Evolutionary conservation across 2,113 vertebrate species (phyloP), one percentile per base, ranked within the genome.

Genomic region (Chauna torquata): DNA sequence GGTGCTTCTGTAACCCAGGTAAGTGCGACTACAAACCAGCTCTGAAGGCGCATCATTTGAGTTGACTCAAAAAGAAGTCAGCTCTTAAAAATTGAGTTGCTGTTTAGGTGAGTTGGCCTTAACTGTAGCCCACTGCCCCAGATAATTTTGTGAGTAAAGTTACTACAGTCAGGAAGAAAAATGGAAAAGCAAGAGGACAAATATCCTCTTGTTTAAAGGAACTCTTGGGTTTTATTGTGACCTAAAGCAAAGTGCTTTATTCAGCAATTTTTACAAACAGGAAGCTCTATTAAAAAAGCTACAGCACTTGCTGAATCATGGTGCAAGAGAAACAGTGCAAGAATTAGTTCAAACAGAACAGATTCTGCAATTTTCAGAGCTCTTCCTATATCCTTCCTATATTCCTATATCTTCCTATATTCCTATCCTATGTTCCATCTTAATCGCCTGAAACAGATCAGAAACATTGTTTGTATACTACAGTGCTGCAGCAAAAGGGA

Each of bases 181-280:
- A 52, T 78, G 72, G 86, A 65, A 91, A 92, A 91, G 30, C 47
- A 69, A 45, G 57, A 92, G 91, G 96, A 84, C 57, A 93, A 95
- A 93, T 70, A 38, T 65, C 54, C 76, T 65, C n/a, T 92, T 91
- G 58, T 86, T 96, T 86, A 94, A 96, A 94, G 54, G 85, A 93
- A 77, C 68, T 75, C 6, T 49, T 57, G 71, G 58, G 47, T 55
- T 94, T 92, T 85, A 47, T 52, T 32, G 3, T 94, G 92, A 96
- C 89, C 90, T 94, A 59, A 52, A 96, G 85, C 96, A 80, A 85
- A 76, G 59, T 92, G 77, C 87, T 88, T 96, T 91, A 65, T 90
- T 97, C 91, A 96, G 88, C 85, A 92, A 5, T 94, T 97, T 97
- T 95, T 76, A 59, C 79, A 70, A 96, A 91, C 18, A 38, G 91